Base-by-base conservation (phyloP, 2,888 invertebrate genomes). In the Leptogaster cylindrica region DNA sequence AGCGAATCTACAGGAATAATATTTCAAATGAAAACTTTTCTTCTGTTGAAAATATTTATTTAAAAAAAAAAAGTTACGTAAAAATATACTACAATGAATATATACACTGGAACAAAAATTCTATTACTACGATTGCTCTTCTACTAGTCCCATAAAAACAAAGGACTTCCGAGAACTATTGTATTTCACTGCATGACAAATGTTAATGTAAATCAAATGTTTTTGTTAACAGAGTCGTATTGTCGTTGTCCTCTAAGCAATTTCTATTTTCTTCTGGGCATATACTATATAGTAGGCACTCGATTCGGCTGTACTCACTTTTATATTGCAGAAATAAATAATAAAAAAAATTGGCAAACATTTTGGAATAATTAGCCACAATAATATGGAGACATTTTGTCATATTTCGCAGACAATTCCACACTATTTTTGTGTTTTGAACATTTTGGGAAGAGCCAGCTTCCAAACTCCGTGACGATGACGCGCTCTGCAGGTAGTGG, bases 21-120 rank as follows among this genome's bases (percentile, higher is more conserved):
- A n/a, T n/a, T n/a, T n/a, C n/a, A n/a, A n/a, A n/a, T n/a, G n/a
- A n/a, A n/a, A 2, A 44, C 2, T 18, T 52, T 18, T 8, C 3
- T 44, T 44, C 33, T 52, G 28, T 52, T 23, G 52, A 31, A 52
- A 52, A 16, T 52, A 52, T 52, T 52, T 33, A 52, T 52, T 52
- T 28, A 18, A 31, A 52, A 18, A 52, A 52, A n/a, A n/a, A n/a
- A 52, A 52, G 20, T 52, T 33, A 31, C 31, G 16, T 52, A 46
- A 31, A 52, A 52, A 14, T 52, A 52, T 18, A 52, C 18, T 33
- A 14, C 33, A 52, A 52, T 52, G 52, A 52, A 33, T 52, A 52
- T 52, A 52, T 52, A 52, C 52, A 52, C 52, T 52, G 52, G 33
- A 52, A 16, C 51, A 33, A 20, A n/a, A 33, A 10, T 7, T 31